A percentile compares a stretch with the other conserved stretches of the same genome.
Conservation (phyloP, 2,113 vertebrate species). For the Dunckerocampus dactyliophorus region DNA sequence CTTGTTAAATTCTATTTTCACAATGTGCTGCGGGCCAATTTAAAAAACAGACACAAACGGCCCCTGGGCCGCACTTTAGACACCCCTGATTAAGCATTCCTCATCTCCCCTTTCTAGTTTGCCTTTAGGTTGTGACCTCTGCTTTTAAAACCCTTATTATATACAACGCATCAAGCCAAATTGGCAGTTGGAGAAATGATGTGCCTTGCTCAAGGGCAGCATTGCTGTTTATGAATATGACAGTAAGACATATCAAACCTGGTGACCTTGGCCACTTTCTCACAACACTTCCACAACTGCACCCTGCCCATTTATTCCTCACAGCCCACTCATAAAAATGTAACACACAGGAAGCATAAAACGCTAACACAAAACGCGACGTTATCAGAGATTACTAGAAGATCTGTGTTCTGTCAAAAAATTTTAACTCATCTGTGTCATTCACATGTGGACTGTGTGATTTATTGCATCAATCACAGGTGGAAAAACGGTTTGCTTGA, state of each 20-base stretch:
- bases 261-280: not conserved
- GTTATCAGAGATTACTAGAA: not conserved
- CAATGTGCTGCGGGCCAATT: too few relatives aligned
- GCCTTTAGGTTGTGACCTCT: too few relatives aligned
- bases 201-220: too few relatives aligned
- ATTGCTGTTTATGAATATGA: not conserved
- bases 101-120: too few relatives aligned
- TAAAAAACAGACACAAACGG: too few relatives aligned
- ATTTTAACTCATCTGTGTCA: not conserved
- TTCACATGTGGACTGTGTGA: slow-evolving; percentile 17
- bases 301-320: not conserved
- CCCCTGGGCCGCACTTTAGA: too few relatives aligned
- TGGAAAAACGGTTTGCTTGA: slow-evolving; percentile 20
- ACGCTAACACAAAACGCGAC: not conserved
- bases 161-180: too few relatives aligned
- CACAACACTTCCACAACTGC: not conserved
- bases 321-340: not conserved
- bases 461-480: slow-evolving; percentile 37
- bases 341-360: not conserved
- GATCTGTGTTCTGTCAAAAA: not conserved
- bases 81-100: too few relatives aligned
- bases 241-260: not conserved
- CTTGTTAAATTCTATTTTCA: too few relatives aligned
- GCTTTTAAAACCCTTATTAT: too few relatives aligned
- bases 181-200: too few relatives aligned